Base-by-base conservation (phyloP, 2,888 invertebrate species). In the Antheraea assamensis region DNA sequence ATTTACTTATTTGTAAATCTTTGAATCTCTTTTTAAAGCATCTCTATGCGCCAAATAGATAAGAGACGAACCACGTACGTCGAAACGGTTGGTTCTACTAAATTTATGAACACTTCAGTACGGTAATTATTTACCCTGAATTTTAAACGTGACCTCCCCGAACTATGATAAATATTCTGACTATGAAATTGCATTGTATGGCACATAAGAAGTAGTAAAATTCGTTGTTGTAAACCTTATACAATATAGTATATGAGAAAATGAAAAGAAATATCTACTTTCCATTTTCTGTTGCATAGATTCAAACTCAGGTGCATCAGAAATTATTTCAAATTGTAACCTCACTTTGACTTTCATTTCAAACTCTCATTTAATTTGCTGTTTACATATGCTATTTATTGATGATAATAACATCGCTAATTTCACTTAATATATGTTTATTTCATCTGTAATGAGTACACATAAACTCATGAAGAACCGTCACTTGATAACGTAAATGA, bases 21-120 rank as follows among this genome's bases (percentile, higher is more conserved):
- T 21, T 68, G 68, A 64, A 68, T 68, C 68, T n/a, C 21, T 21
- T 64, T 31, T 68, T 68, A 68, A 68, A 35, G 31, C 68, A 21
- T 15, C 30, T 31, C 31, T 35, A n/a, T 68, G 35, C 35, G 35
- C 68, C 21, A 35, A 35, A 35, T 68, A 68, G 68, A 68, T 68
- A 68, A 68, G 35, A 35, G 10, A 35, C 15, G 3, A 17, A 31
- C 68, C 13, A n/a, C 35, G 68, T 19, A 21, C n/a, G 68, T 35
- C 68, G 61, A 30, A 64, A 64, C 30, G 0, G 19, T 64, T 5
- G 27, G 1, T 64, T 64, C 4, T 64, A 64, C 17, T 3, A 30
- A 30, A n/a, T 58, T 58, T 24, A 58, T 58, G 58, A 58, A 58
- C 24, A n/a, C 10, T 42, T 42, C 42, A 42, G 42, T 42, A 42